Conservation (phyloP, 2,797 vertebrate species). For the Myotis vivesi region DNA sequence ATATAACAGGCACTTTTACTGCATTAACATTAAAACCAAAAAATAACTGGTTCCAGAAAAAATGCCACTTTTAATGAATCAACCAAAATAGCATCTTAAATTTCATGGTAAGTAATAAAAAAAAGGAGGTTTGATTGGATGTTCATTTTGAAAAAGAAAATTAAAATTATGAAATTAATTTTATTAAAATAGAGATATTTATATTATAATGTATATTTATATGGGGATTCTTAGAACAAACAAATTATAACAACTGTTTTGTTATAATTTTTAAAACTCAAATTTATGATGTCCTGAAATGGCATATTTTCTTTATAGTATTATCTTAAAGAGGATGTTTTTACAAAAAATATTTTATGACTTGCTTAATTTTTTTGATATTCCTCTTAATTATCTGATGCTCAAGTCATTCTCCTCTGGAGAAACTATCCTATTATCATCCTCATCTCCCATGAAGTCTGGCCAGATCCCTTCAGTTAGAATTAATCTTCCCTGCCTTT, state of each 20-base stretch:
- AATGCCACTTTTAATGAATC: neutral
- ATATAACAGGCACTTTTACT: neutral
- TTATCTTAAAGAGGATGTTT: neutral
- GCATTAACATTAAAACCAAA: neutral
- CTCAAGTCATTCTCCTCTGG: neutral
- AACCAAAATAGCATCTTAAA: neutral
- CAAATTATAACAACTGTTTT: neutral
- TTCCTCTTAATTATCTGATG: neutral
- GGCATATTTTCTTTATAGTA: neutral
- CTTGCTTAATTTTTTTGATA: neutral
- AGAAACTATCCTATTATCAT: neutral
- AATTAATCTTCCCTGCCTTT: neutral
- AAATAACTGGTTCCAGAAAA: neutral
- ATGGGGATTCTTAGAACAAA: neutral
- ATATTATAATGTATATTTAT: neutral
- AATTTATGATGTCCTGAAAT: neutral
- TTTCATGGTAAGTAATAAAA: neutral
- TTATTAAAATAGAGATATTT: conserved; percentile 6
- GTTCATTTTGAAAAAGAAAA: neutral
- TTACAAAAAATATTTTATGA: neutral
- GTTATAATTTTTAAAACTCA: neutral
- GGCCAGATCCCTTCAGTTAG: neutral
- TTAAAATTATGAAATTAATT: conserved; percentile 6
- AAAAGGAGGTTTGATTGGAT: neutral
- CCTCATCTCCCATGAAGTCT: neutral